phyloP scores from a whole-genome alignment of 2,797 vertebrate genomes.

The Clarias pachynema region DNA sequence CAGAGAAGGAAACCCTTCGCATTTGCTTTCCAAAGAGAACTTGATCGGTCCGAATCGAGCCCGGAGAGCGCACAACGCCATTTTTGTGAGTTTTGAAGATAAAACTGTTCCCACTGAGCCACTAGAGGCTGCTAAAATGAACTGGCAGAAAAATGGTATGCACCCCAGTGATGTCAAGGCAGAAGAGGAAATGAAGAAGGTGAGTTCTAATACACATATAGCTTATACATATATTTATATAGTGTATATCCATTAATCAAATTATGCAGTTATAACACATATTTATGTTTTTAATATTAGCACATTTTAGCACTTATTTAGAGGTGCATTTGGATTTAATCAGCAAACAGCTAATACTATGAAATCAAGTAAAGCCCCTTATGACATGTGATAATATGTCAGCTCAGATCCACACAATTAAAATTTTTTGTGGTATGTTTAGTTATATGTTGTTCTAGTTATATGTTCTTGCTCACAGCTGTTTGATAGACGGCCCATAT shows the following conservation, averaged over 20 bases:
- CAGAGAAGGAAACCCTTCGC: conserved; percentile 73
- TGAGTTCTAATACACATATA: conserved; percentile 52
- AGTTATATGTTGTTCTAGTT: neutral
- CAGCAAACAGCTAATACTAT: neutral
- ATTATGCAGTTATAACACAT: neutral
- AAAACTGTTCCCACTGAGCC: conserved; percentile 71
- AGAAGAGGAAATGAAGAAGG: conserved; percentile 78
- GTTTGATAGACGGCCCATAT: conserved; percentile 87
- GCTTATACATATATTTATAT: neutral
- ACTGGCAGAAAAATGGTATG: conserved; percentile 76
- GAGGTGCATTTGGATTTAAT: neutral
- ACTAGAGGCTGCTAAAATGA: conserved; percentile 77
- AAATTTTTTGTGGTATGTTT: neutral
- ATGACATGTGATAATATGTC: neutral
- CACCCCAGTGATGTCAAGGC: conserved; percentile 73
- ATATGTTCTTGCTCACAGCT: conserved; percentile 74
- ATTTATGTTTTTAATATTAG: neutral
- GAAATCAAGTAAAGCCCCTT: neutral
- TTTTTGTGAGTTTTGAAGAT: conserved; percentile 86
- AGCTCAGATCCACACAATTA: neutral
- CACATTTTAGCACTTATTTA: neutral
- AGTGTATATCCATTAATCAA: neutral
- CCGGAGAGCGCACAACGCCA: conserved; percentile 85
- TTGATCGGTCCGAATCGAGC: conserved; percentile 83
- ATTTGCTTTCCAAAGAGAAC: conserved; percentile 72